These are phyloP conservation scores for Papilio aristodemus DNA, from an alignment of 1,140 invertebrate genomes.

Conservation along the genomic window DNA sequence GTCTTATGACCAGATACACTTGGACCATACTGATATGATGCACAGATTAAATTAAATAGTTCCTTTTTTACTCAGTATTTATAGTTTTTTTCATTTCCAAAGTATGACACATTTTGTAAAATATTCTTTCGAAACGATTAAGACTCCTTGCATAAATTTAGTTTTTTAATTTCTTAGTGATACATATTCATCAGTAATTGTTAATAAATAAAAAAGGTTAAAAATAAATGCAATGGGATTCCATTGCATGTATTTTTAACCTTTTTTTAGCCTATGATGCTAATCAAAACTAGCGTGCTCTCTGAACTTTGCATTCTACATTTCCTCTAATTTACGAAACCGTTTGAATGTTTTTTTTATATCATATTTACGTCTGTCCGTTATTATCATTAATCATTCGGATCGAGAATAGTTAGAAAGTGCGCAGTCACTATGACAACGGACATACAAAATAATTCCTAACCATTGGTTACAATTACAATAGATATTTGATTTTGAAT, in stretches of 20 bases:
- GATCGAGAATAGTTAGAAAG: slow-evolving; percentile 25
- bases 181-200: no score
- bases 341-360: slow-evolving; percentile 1
- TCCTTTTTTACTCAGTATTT: neutral
- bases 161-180: no score
- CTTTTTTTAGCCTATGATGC: neutral
- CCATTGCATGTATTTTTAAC: no score
- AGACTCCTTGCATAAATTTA: no score
- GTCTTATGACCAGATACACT: slow-evolving; percentile 5
- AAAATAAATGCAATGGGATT: no score
- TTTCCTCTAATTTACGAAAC: slow-evolving; percentile 18
- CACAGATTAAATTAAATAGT: slow-evolving; percentile 5
- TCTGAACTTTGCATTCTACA: slow-evolving; percentile 12
- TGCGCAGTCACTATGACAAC: slow-evolving; percentile 6
- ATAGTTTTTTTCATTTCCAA: neutral
- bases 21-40: neutral
- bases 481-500: slow-evolving; percentile 25
- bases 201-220: no score
- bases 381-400: slow-evolving; percentile 28
- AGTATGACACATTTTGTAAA: no score
- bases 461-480: slow-evolving; percentile 27
- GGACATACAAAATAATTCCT: slow-evolving; percentile 15
- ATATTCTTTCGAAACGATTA: no score
- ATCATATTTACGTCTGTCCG: slow-evolving; percentile 18
- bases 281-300: neutral